Evolutionary conservation across 1,140 invertebrate genomes (phyloP).

Genomic region (Magallana ariakensis): DNA sequence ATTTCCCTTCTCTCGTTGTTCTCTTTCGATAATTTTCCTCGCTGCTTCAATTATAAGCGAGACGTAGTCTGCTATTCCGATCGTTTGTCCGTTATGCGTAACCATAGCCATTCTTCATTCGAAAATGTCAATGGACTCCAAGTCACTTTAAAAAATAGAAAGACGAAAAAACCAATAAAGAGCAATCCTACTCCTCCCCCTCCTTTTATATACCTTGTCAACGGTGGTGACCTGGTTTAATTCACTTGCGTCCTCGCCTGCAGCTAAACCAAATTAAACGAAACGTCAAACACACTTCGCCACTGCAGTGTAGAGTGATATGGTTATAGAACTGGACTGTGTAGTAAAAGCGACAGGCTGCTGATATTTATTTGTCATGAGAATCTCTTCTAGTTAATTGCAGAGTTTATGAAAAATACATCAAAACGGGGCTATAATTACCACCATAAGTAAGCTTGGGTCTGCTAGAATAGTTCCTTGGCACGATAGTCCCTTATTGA

Average conservation of each 20-base stretch:
- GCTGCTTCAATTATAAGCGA: slow-evolving; percentile 28
- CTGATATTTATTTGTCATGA: not conserved
- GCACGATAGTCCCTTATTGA: not conserved
- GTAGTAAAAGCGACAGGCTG: not conserved
- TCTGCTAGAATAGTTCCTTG: not conserved
- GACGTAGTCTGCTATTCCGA: slow-evolving; percentile 31
- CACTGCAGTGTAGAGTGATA: not conserved
- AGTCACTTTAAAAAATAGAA: not conserved
- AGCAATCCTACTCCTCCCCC: not conserved
- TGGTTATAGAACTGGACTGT: not conserved
- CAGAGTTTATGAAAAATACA: slow-evolving; percentile 18
- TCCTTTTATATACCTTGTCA: slow-evolving; percentile 14
- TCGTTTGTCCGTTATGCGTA: slow-evolving; percentile 21
- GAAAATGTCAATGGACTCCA: not conserved
- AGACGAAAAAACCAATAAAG: not conserved
- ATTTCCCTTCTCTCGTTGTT: slow-evolving; percentile 8
- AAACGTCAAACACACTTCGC: not conserved
- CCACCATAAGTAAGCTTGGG: not conserved
- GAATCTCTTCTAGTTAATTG: not conserved
- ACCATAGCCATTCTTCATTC: not conserved
- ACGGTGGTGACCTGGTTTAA: not conserved
- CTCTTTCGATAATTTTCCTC: slow-evolving; percentile 17
- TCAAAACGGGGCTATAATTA: not conserved
- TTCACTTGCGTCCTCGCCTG: not conserved
- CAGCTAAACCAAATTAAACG: not conserved